Evolutionary conservation across 2,888 invertebrate genomes (phyloP), one percentile per base, ranked within the genome.

Genomic region (Lasioglossum leucozonium): DNA sequence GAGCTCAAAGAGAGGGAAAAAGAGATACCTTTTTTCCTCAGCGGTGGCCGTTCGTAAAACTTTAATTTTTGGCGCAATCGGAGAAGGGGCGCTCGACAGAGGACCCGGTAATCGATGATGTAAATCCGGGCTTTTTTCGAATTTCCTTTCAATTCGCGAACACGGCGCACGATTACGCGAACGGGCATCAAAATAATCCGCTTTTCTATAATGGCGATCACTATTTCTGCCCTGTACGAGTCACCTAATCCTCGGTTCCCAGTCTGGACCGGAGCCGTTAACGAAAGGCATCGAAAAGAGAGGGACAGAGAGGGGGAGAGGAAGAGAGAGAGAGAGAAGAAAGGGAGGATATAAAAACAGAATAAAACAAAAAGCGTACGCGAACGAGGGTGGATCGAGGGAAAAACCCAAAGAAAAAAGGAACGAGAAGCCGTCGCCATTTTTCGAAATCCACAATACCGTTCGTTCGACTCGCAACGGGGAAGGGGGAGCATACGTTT

Each of bases 171-270:
- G 87, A 86, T 85, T 85, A 81, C 81, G 73, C 65, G 22, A 62
- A 87, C 58, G 79, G 76, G 62, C 62, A 75, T 40, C 72, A 83
- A 80, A 81, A 76, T 88, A 90, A 90, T 87, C 87, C 72, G 86
- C 85, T 87, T 88, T 90, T 72, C 72, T 69, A 40, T 86, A 88
- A 90, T 79, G 82, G 81, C 76, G 69, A 80, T 84, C 76, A 58
- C 62, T 76, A 84, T 87, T 88, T 87, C 81, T 78, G 51, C 55
- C 72, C 67, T 81, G 80, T 81, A 72, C 13, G 72, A 83, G 84
- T 86, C 81, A 40, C 58, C 77, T 84, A 81, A 86, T 84, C 84
- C 81, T 26, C 67, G 75, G 79, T 77, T 85, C 75, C 77, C 75
- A 40, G 47, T 30, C 40, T 47, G 22, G 26, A 47, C 58, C 26